These are phyloP conservation scores for Cerastis rubricosa DNA, from an alignment of 2,888 invertebrate genomes.

Conservation along the genomic window DNA sequence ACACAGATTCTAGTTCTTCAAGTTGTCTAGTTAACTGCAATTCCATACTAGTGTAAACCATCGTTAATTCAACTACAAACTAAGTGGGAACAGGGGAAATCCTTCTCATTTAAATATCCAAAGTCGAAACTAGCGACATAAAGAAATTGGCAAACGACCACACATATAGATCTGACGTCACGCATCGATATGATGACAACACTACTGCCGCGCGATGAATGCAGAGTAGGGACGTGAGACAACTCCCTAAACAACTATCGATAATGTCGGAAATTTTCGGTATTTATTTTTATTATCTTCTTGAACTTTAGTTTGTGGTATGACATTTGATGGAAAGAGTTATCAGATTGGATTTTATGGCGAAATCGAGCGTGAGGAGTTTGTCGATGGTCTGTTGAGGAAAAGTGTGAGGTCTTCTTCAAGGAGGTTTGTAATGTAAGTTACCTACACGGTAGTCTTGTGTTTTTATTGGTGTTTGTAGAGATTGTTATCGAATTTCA, in stretches of 20 bases:
- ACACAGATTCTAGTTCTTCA: not conserved
- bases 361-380: slow-evolving; percentile 60
- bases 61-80: not conserved
- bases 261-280: slow-evolving; percentile 63
- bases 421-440: slow-evolving; percentile 38
- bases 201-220: slow-evolving; percentile 66
- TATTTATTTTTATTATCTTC: slow-evolving; percentile 61
- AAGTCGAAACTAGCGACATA: slow-evolving; percentile 32
- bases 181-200: slow-evolving; percentile 70
- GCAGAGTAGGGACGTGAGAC: slow-evolving; percentile 73
- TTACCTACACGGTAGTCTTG: slow-evolving; percentile 24
- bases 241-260: slow-evolving; percentile 65
- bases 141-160: slow-evolving; percentile 71
- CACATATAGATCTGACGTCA: slow-evolving; percentile 77
- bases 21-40: not conserved
- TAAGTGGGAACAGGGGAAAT: slow-evolving; percentile 30
- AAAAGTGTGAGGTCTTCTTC: slow-evolving; percentile 53
- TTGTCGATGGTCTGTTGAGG: slow-evolving; percentile 55
- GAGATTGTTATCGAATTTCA: slow-evolving; percentile 40
- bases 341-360: slow-evolving; percentile 69
- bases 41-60: not conserved
- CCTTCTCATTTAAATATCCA: slow-evolving; percentile 55
- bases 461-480: slow-evolving; percentile 35
- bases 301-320: slow-evolving; percentile 63
- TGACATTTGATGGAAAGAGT: slow-evolving; percentile 52